Conservation (phyloP, 1,140 invertebrate species). For the Aphaenogaster ashmeadi region DNA sequence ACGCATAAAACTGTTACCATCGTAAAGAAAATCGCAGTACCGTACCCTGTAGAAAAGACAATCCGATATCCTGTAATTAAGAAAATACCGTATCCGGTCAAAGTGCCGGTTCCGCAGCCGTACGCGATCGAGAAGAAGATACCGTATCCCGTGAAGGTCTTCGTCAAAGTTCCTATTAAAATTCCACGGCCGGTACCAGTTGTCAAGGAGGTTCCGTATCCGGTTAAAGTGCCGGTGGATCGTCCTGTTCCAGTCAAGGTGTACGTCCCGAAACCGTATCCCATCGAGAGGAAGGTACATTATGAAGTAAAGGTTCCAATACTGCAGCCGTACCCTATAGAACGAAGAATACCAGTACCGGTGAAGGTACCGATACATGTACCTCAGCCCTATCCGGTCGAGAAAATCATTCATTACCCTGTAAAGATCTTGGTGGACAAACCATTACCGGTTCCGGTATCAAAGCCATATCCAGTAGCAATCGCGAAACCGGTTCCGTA, state of each 20-base stretch:
- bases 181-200: conserved; percentile 84
- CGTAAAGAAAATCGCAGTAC: conserved; percentile 84
- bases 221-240: conserved; percentile 86
- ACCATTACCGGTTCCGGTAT: conserved; percentile 90
- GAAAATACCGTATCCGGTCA: conserved; percentile 84
- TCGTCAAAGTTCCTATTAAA: conserved; percentile 84
- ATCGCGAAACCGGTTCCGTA: conserved; percentile 83
- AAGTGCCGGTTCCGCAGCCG: conserved; percentile 90
- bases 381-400: conserved; percentile 88
- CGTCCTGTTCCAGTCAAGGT: conserved; percentile 90
- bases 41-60: conserved; percentile 85
- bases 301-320: conserved; percentile 89
- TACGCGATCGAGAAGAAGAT: conserved; percentile 83
- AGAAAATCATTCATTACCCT: conserved; percentile 83
- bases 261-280: conserved; percentile 89
- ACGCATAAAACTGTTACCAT: conserved; percentile 87
- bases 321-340: conserved; percentile 83
- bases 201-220: conserved; percentile 83
- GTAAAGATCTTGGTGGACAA: conserved; percentile 84
- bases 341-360: conserved; percentile 81
- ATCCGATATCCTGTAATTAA: conserved; percentile 84
- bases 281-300: conserved; percentile 90
- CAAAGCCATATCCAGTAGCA: conserved; percentile 84
- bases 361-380: conserved; percentile 88
- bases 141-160: conserved; percentile 83